Base-by-base conservation (phyloP, 2,113 vertebrate species). In the Camelus bactrianus region DNA sequence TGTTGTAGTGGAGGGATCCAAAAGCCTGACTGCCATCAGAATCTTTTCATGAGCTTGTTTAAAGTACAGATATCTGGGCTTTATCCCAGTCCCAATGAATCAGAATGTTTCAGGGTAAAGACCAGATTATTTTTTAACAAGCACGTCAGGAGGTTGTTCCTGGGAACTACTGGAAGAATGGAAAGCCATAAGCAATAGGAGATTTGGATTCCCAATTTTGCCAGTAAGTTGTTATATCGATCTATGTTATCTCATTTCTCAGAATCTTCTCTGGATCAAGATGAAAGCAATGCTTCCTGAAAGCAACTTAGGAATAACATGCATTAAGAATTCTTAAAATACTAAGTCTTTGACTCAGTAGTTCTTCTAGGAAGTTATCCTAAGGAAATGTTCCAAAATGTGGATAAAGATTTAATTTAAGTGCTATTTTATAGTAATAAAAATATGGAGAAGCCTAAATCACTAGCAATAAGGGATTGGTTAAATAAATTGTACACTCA, bases 321-420 rank as follows among this genome's bases (percentile, higher is more conserved):
- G 48, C 26, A 70, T 58, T 67, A n/a, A 65, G 46, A 67, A 62
- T 50, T 32, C 56, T 48, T 95, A 56, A 90, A 87, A 75, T 75
- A 69, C 35, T 54, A 58, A 70, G 17, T 62, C n/a, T 95, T 60
- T 93, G 19, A 30, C 48, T 91, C 19, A 89, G 50, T 72, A 70
- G 79, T 91, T 91, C 46, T 90, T 81, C 30, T 30, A 79, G 30
- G 26, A 96, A 75, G 62, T 11, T 70, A 30, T 46, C 20, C 38
- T n/a, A 67, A 90, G 69, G 67, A 93, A 93, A 58, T 90, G 15
- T 91, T 91, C 69, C 3, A 79, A 95, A 84, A 72, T 72, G 46
- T 79, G 46, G 28, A 64, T 95, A 65, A 85, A 58, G 35, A 75
- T 89, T 75, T 95, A 28, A 80, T 96, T 73, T 97, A 14, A 79